phyloP scores from a whole-genome alignment of 1,140 invertebrate species.

The Campodea augens region DNA sequence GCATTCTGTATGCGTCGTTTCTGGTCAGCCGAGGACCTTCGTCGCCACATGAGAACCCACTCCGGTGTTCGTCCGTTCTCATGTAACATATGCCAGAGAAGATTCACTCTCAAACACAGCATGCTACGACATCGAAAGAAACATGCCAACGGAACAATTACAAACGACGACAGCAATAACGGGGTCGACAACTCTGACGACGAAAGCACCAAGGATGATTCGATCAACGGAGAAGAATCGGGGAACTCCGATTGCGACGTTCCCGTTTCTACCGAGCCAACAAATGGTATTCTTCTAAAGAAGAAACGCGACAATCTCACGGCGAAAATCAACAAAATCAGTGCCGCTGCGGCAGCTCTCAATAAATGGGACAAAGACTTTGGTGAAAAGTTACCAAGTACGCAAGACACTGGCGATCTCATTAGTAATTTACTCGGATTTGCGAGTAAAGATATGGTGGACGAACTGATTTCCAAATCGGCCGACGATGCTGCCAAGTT shows the following conservation, averaged over 20 bases:
- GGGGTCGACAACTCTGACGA: not conserved
- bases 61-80: constrained; percentile 62
- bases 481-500: constrained; percentile 73
- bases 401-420: constrained; percentile 39
- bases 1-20: constrained; percentile 80
- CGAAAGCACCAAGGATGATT: not conserved
- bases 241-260: not conserved
- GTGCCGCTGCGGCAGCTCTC: constrained; percentile 4
- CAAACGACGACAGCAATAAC: not conserved
- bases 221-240: not conserved
- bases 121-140: constrained; percentile 82
- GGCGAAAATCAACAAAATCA: not conserved
- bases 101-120: constrained; percentile 81
- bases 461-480: constrained; percentile 51
- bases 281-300: not conserved
- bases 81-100: constrained; percentile 56
- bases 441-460: constrained; percentile 63
- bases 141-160: constrained; percentile 30
- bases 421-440: constrained; percentile 79
- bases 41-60: constrained; percentile 77
- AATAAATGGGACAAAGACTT: not conserved
- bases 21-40: constrained; percentile 80
- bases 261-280: too few species aligned
- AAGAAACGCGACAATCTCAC: constrained; percentile 1
- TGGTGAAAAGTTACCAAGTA: not conserved